phyloP scores from a whole-genome alignment of 2,797 vertebrate species.

The Bovichtus diacanthus region DNA sequence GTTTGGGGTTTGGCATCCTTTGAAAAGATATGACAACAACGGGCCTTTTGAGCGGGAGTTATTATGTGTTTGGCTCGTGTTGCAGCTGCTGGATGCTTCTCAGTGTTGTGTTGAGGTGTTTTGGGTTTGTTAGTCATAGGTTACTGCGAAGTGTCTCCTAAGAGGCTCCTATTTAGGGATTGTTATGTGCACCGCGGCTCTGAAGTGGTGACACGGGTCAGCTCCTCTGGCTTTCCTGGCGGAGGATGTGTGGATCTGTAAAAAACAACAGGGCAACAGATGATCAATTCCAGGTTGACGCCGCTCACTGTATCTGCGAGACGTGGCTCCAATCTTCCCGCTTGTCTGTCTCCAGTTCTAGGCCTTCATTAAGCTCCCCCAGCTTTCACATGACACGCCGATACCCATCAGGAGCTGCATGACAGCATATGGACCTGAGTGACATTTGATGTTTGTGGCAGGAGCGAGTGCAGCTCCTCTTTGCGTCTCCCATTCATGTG shows the following conservation, averaged over 20 bases:
- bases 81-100: constrained; percentile 57
- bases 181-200: constrained; percentile 45
- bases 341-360: constrained; percentile 69
- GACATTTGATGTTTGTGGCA: constrained; percentile 77
- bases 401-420: constrained; percentile 64
- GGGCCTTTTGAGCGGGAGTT: constrained; percentile 67
- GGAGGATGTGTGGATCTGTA: constrained; percentile 66
- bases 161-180: constrained; percentile 68
- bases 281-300: constrained; percentile 77
- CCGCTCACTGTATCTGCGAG: constrained; percentile 41
- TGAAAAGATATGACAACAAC: constrained; percentile 79
- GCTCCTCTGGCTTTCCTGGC: constrained; percentile 54
- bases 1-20: constrained; percentile 77
- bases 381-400: constrained; percentile 65
- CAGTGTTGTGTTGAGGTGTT: constrained; percentile 71
- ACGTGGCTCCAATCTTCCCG: constrained; percentile 67
- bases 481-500: constrained; percentile 81
- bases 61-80: constrained; percentile 75
- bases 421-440: constrained; percentile 78
- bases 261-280: constrained; percentile 58
- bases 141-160: constrained; percentile 63
- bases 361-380: constrained; percentile 72
- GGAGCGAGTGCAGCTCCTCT: constrained; percentile 68
- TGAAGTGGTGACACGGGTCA: constrained; percentile 66
- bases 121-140: constrained; percentile 69